Base-by-base conservation (phyloP, 2,888 invertebrate genomes). In the Choristoneura rosaceana region DNA sequence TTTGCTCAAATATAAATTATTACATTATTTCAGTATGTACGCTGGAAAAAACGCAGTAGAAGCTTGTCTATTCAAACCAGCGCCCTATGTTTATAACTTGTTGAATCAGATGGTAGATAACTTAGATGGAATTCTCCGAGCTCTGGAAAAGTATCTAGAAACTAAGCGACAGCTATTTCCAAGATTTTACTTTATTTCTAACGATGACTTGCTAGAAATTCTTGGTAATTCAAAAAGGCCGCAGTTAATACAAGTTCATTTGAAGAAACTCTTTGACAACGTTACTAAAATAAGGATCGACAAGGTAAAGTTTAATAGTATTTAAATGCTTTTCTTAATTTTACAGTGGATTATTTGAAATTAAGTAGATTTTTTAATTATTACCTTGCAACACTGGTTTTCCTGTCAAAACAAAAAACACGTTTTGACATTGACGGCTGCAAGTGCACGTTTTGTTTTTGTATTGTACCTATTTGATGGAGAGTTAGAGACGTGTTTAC, bases 191-290 rank as follows among this genome's bases (percentile, higher is more conserved):
- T 96, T 96, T 80, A 96, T 92, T 91, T 96, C 94, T 2, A 94
- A 94, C 70, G 94, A 94, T 81, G 97, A 97, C 83, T 91, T 97
- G 78, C 88, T 97, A 66, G 97, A 98, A 90, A 98, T 98, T 77
- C 95, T 98, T 73, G 98, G 98, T 0, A 98, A 98, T 87, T 96
- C 98, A 0, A 97, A 96, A 81, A 96, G 96, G 80, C 98, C 98
- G 0, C 97, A 97, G 80, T 91, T 96, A 60, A 96, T 98, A 71
- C 98, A 98, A 91, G 96, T 96, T 0, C 98, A 98, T 87, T 93
- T 98, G 73, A 98, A 97, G 84, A 98, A 98, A 85, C 95, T 98
- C 50, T 98, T 98, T 87, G 98, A 98, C 85, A 98, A 98, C 87
- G 95, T 98, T 45, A 96, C 96, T 80, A 96, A 95, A 84, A 91